Conservation (phyloP, 2,797 vertebrate species). For the Malurus splendens region DNA sequence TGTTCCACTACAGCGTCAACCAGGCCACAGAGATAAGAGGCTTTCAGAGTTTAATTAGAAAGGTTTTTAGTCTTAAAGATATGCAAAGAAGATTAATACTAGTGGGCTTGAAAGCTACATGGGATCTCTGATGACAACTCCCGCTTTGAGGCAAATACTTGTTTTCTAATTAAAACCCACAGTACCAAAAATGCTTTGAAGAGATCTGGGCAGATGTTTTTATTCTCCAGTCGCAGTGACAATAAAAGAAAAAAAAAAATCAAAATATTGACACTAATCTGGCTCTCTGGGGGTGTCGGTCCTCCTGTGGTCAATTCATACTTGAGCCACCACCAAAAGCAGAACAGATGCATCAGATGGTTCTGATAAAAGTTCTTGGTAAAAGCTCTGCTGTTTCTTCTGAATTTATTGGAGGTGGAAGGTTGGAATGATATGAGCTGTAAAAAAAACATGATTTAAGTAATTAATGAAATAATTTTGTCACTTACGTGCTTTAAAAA, state of each 20-base stretch:
- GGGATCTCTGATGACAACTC: slow-evolving; percentile 4
- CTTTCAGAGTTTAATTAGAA: slow-evolving; percentile 59
- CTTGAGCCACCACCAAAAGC: accelerated
- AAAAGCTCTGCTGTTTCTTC: neutral
- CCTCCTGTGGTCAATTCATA: neutral
- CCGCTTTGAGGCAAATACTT: slow-evolving; percentile 2
- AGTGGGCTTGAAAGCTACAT: slow-evolving; percentile 16
- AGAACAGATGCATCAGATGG: accelerated
- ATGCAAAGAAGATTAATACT: slow-evolving; percentile 46
- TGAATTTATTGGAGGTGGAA: neutral
- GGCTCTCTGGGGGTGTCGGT: neutral
- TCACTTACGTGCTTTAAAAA: accelerated
- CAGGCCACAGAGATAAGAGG: slow-evolving; percentile 46
- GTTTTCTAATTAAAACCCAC: slow-evolving; percentile 35
- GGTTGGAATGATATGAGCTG: no score
- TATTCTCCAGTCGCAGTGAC: neutral
- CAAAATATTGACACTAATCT: neutral
- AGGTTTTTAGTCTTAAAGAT: slow-evolving; percentile 24
- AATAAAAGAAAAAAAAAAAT: neutral
- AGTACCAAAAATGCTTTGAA: neutral
- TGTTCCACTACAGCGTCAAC: neutral
- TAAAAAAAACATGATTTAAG: accelerated
- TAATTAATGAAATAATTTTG: neutral
- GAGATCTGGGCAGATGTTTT: neutral
- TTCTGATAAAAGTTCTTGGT: neutral